phyloP scores from a whole-genome alignment of 2,888 invertebrate genomes.

The Dolichopus griseipennis region DNA sequence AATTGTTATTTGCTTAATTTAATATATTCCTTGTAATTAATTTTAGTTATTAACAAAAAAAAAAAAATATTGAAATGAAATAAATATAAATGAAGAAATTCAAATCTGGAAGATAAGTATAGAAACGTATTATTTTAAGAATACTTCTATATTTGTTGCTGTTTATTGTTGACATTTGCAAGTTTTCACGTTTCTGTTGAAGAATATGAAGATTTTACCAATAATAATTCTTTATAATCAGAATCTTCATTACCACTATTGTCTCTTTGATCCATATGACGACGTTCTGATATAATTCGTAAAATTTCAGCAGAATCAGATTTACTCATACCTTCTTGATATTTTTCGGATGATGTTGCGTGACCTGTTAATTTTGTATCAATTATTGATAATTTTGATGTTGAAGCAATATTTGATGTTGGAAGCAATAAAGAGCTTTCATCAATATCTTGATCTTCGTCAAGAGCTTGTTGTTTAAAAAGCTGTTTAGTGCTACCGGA shows the following conservation, averaged over 20 bases:
- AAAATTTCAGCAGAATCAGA: slow-evolving; percentile 42
- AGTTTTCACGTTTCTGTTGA: slow-evolving; percentile 31
- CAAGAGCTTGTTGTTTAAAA: slow-evolving; percentile 50
- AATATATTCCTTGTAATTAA: too few relatives aligned
- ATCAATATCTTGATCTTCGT: slow-evolving; percentile 47
- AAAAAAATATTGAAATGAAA: too few relatives aligned
- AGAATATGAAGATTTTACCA: slow-evolving; percentile 40
- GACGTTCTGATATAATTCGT: slow-evolving; percentile 42
- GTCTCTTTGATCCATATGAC: slow-evolving; percentile 40
- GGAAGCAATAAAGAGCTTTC: slow-evolving; percentile 47
- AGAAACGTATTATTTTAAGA: too few relatives aligned
- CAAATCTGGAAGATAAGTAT: too few relatives aligned
- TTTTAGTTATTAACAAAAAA: too few relatives aligned
- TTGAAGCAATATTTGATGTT: slow-evolving; percentile 24
- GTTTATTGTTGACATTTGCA: not conserved
- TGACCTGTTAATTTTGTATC: slow-evolving; percentile 15
- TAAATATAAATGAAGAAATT: too few relatives aligned
- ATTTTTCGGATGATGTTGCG: slow-evolving; percentile 18
- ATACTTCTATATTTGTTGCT: too few relatives aligned
- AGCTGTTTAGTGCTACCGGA: slow-evolving; percentile 50
- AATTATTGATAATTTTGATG: slow-evolving; percentile 14
- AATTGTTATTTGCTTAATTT: too few relatives aligned
- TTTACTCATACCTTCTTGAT: slow-evolving; percentile 30
- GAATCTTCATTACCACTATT: slow-evolving; percentile 40
- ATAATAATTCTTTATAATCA: slow-evolving; percentile 40